These are phyloP conservation scores for Corvus hawaiiensis DNA, from an alignment of 2,113 vertebrate genomes.

Conservation along the genomic window DNA sequence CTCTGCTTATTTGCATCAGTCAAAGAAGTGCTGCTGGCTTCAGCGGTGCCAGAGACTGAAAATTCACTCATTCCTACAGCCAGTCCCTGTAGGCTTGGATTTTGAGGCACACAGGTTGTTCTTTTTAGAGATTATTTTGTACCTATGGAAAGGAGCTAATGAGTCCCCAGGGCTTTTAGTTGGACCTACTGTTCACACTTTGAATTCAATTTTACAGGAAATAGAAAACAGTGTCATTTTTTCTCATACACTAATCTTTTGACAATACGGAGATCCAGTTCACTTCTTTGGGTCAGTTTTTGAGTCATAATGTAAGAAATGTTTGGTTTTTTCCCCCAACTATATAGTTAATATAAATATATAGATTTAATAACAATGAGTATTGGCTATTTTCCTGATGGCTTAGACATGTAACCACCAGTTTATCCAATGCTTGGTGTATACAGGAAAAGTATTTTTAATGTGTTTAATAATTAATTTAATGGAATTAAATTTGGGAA, in stretches of 20 bases:
- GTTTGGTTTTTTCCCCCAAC: not conserved
- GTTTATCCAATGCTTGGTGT: not conserved
- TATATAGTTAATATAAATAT: not conserved
- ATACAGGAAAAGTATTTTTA: not conserved
- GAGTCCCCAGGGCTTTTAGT: not conserved
- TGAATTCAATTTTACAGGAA: not conserved
- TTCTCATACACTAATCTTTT: not conserved
- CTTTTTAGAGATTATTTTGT: not conserved
- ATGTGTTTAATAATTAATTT: not conserved
- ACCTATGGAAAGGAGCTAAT: not conserved
- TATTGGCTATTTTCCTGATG: not conserved
- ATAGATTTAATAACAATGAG: not conserved
- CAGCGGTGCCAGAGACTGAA: not conserved
- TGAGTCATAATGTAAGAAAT: not conserved
- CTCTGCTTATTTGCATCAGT: not conserved
- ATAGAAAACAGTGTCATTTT: not conserved
- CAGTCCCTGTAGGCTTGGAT: not conserved
- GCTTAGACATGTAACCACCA: not conserved
- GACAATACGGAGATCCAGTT: not conserved
- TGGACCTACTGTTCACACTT: not conserved
- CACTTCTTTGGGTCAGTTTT: not conserved
- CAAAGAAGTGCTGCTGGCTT: not conserved
- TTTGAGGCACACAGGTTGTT: not conserved
- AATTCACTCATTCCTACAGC: not conserved
- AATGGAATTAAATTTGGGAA: not conserved